phyloP scores from a whole-genome alignment of 2,888 invertebrate genomes.

The Sicus ferrugineus region DNA sequence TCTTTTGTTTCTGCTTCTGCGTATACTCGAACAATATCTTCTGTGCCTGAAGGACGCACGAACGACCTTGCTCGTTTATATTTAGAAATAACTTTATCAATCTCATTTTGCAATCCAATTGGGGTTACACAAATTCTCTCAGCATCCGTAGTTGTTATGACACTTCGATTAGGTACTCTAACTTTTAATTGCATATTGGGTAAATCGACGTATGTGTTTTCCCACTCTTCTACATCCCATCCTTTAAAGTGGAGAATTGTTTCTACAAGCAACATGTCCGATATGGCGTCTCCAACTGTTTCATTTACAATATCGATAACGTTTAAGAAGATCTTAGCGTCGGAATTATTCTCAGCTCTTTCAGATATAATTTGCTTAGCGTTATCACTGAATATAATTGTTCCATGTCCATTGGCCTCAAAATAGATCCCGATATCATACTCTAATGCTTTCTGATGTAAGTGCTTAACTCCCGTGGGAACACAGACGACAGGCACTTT shows the following conservation, averaged over 20 bases:
- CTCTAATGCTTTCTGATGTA: slow-evolving; percentile 88
- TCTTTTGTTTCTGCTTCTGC: slow-evolving; percentile 86
- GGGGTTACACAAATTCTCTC: slow-evolving; percentile 85
- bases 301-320: slow-evolving; percentile 90
- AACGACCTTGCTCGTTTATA: slow-evolving; percentile 83
- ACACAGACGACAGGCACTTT: slow-evolving; percentile 91
- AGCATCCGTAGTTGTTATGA: slow-evolving; percentile 86
- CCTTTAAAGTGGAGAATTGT: slow-evolving; percentile 83
- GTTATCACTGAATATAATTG: slow-evolving; percentile 80
- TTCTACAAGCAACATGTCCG: slow-evolving; percentile 94
- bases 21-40: slow-evolving; percentile 95
- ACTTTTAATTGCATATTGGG: slow-evolving; percentile 91
- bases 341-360: slow-evolving; percentile 53
- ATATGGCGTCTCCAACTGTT: slow-evolving; percentile 96
- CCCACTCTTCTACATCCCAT: slow-evolving; percentile 84
- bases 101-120: slow-evolving; percentile 80
- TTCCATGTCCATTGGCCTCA: slow-evolving; percentile 99
- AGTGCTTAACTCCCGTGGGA: slow-evolving; percentile 94
- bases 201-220: slow-evolving; percentile 80
- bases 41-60: slow-evolving; percentile 96
- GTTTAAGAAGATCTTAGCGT: slow-evolving; percentile 70
- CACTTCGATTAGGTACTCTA: slow-evolving; percentile 83
- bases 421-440: slow-evolving; percentile 98
- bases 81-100: slow-evolving; percentile 75
- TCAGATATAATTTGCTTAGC: slow-evolving; percentile 70